These are phyloP conservation scores for Peribatodes rhomboidaria DNA, from an alignment of 2,888 invertebrate species.

Conservation along the genomic window DNA sequence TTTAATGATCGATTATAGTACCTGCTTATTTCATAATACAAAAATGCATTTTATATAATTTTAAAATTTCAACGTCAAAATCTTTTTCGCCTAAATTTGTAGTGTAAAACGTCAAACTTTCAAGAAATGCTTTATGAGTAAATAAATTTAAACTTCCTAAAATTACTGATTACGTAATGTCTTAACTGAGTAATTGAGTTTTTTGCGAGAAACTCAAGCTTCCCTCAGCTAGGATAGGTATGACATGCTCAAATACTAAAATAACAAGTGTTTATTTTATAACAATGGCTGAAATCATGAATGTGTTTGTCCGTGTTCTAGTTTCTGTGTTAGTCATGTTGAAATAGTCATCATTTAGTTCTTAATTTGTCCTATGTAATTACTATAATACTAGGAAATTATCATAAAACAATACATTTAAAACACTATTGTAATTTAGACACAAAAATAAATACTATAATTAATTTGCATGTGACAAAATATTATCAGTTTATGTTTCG, in stretches of 20 bases:
- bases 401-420: slow-evolving; percentile 3
- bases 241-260: not conserved
- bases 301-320: slow-evolving; percentile 13
- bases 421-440: not conserved
- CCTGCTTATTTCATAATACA: not conserved
- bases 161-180: too few relatives aligned
- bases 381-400: slow-evolving; percentile 6
- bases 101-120: too few relatives aligned
- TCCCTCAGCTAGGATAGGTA: not conserved
- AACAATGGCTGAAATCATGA: slow-evolving; percentile 20
- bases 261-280: slow-evolving; percentile 2
- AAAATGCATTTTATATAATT: not conserved
- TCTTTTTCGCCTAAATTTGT: too few relatives aligned
- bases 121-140: too few relatives aligned
- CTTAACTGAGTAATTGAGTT: too few relatives aligned
- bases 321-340: slow-evolving; percentile 2
- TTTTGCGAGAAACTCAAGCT: too few relatives aligned
- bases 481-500: slow-evolving; percentile 2
- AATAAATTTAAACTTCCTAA: too few relatives aligned
- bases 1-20: slow-evolving; percentile 18
- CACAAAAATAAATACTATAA: slow-evolving; percentile 3
- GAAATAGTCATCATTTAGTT: not conserved
- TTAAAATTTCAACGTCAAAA: too few relatives aligned
- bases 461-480: slow-evolving; percentile 4
- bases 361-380: not conserved